phyloP scores from a whole-genome alignment of 2,888 invertebrate genomes.

The Sisyra terminalis region DNA sequence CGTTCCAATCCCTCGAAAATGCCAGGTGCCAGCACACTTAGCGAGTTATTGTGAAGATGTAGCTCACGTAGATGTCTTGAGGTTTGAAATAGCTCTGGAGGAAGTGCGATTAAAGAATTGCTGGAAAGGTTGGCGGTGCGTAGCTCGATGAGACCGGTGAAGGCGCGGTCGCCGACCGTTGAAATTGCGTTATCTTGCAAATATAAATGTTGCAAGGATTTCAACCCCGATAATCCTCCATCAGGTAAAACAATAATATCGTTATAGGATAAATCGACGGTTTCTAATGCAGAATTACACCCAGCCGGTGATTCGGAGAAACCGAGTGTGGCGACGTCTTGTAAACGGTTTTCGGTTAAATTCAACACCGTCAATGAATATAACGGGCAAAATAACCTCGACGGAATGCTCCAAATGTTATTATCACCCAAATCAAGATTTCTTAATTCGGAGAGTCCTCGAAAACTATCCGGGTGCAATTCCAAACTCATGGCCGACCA shows the following conservation, averaged over 20 bases:
- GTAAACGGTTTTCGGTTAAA: conserved; percentile 58
- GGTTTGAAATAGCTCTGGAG: conserved; percentile 55
- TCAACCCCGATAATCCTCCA: conserved; percentile 51
- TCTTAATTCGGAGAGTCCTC: conserved; percentile 48
- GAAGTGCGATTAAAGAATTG: conserved; percentile 59
- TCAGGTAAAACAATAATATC: conserved; percentile 53
- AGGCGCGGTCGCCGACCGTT: conserved; percentile 54
- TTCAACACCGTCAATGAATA: conserved; percentile 52
- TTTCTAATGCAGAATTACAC: conserved; percentile 51
- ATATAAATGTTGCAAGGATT: conserved; percentile 49
- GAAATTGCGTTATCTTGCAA: conserved; percentile 63
- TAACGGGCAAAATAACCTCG: conserved; percentile 55
- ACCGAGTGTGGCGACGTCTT: conserved; percentile 58
- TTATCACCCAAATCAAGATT: conserved; percentile 56
- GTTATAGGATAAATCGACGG: conserved; percentile 57
- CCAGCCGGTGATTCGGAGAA: conserved; percentile 57
- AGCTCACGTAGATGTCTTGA: conserved; percentile 55
- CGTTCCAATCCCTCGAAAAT: conserved; percentile 56
- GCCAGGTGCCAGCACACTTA: conserved; percentile 58
- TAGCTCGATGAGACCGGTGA: conserved; percentile 50
- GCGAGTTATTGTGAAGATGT: conserved; percentile 59
- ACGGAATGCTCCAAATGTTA: conserved; percentile 59
- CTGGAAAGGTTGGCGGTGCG: conserved; percentile 61
- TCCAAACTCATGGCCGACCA: conserved; percentile 68
- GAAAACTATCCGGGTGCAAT: conserved; percentile 52